Conservation (phyloP, 92 coral and sea anemone genomes). For the Siderastrea siderea region DNA sequence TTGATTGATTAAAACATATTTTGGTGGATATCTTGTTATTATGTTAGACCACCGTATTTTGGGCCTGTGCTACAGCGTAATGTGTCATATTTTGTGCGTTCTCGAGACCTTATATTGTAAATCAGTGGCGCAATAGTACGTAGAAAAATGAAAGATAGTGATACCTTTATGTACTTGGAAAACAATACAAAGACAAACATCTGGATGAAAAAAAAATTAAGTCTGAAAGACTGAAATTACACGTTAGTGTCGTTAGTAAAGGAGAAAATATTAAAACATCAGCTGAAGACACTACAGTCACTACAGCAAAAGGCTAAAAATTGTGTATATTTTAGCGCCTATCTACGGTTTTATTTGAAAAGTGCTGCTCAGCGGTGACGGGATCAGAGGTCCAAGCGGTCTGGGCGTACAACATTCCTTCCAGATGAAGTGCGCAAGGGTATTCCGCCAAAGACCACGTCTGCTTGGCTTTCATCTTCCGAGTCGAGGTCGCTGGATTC, state of each 20-base stretch:
- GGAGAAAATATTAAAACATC: too few species aligned
- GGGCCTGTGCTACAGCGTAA: not conserved
- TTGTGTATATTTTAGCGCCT: too few species aligned
- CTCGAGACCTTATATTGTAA: not conserved
- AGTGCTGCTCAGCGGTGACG: too few species aligned
- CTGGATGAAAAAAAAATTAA: not conserved
- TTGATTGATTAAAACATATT: not conserved
- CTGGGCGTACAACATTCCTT: constrained; percentile 31
- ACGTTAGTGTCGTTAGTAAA: too few species aligned
- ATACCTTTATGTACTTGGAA: too few species aligned
- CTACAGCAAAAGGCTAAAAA: too few species aligned
- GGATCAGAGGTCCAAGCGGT: constrained; percentile 22
- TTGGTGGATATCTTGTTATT: not conserved
- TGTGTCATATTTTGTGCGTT: not conserved
- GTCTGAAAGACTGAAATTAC: too few species aligned
- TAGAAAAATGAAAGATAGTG: too few species aligned
- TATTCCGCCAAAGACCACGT: constrained; percentile 39
- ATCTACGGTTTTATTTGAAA: too few species aligned
- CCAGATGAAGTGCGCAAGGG: constrained; percentile 23
- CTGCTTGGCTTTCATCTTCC: constrained; percentile 31
- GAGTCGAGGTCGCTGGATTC: constrained; percentile 49
- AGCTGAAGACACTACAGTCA: too few species aligned
- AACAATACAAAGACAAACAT: too few species aligned
- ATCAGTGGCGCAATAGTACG: not conserved
- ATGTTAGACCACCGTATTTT: not conserved